A percentile compares a stretch with the other conserved stretches of the same genome.
Evolutionary conservation across 2,113 vertebrate genomes (phyloP).

Genomic region (Phoxinus phoxinus): DNA sequence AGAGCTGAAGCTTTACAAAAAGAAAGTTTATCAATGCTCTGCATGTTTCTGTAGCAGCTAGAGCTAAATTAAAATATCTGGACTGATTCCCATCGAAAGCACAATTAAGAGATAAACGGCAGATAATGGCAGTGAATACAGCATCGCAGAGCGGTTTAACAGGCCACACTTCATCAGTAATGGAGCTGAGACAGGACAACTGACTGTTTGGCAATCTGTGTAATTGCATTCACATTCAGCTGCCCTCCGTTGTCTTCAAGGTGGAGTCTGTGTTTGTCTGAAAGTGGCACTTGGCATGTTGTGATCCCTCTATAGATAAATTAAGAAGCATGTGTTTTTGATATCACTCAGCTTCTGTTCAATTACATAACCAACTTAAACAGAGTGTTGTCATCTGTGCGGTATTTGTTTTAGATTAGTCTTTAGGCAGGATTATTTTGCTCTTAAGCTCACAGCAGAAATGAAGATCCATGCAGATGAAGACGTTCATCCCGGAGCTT

Average conservation of each 20-base stretch:
- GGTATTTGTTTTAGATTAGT: conserved; percentile 9
- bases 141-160: conserved; percentile 67
- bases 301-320: background rate
- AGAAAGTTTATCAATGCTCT: conserved; percentile 60
- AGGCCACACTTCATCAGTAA: conserved; percentile 53
- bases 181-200: conserved; percentile 59
- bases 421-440: conserved; percentile 26
- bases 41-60: conserved; percentile 53
- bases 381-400: conserved; percentile 16
- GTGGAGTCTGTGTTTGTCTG: background rate
- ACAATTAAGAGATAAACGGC: conserved; percentile 74
- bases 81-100: conserved; percentile 70
- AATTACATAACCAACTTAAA: background rate
- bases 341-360: conserved; percentile 6
- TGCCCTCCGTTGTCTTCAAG: background rate
- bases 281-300: background rate
- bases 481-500: conserved; percentile 25
- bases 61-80: conserved; percentile 69
- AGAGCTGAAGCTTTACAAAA: conserved; percentile 5
- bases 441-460: conserved; percentile 19
- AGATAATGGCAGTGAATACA: conserved; percentile 69
- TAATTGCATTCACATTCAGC: conserved; percentile 57
- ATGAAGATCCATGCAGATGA: conserved; percentile 21
- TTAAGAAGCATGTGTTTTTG: conserved; percentile 13
- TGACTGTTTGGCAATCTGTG: conserved; percentile 51